Evolutionary conservation across 2,113 vertebrate genomes (phyloP).

Genomic region (Smithornis capensis): DNA sequence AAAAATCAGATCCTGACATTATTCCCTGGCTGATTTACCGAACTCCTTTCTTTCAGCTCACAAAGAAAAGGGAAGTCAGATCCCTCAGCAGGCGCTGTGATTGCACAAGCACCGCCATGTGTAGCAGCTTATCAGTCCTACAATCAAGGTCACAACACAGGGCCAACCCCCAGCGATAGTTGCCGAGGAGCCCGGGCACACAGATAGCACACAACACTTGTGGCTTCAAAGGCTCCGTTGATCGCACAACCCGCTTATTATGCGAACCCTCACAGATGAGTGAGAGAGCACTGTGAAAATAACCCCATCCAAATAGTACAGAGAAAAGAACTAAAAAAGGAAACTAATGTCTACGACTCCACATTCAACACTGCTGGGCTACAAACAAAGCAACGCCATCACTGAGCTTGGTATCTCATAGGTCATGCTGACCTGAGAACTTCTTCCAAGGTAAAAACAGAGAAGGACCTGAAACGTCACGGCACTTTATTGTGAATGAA

Average conservation of each 20-base stretch:
- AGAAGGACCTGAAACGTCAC: neutral
- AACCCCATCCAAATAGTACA: neutral
- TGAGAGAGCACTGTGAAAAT: slow-evolving; percentile 20
- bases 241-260: neutral
- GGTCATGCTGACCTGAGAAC: slow-evolving; percentile 7
- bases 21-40: neutral
- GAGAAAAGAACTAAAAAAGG: slow-evolving; percentile 43
- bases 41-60: neutral
- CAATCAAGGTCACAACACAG: slow-evolving; percentile 15
- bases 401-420: neutral
- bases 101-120: neutral
- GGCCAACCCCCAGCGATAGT: neutral
- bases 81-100: neutral
- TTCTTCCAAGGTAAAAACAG: neutral
- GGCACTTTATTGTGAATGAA: neutral
- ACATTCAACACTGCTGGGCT: neutral
- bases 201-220: neutral
- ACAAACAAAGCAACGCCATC: neutral
- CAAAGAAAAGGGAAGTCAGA: neutral
- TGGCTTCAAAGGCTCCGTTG: slow-evolving; percentile 24
- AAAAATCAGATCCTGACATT: slow-evolving; percentile 22
- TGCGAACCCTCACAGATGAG: slow-evolving; percentile 7
- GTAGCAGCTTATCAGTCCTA: slow-evolving; percentile 4
- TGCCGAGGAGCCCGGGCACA: neutral
- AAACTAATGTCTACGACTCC: slow-evolving; percentile 1